Percentiles rank a stretch among this genome's conserved stretches.
Evolutionary conservation across 2,888 invertebrate species (phyloP).

Genomic region (Philereme transversata): DNA sequence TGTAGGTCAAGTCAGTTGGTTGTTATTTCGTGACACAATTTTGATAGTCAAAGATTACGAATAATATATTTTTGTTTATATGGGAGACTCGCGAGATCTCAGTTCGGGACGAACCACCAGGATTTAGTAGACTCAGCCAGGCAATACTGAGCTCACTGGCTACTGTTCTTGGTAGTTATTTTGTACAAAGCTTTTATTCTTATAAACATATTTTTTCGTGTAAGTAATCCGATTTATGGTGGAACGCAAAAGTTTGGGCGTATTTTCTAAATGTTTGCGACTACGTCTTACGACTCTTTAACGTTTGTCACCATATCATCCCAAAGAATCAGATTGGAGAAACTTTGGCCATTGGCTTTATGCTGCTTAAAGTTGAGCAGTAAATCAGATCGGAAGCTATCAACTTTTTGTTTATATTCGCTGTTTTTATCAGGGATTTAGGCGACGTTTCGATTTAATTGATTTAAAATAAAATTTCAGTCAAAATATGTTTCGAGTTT

Average conservation of each 20-base stretch:
- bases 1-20: no score
- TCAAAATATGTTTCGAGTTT: no score
- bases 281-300: conserved; percentile 21
- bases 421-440: conserved; percentile 5
- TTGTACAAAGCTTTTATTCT: conserved; percentile 2
- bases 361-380: conserved; percentile 61
- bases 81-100: no score
- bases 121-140: no score
- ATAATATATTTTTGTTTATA: no score
- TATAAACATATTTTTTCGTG: conserved; percentile 9
- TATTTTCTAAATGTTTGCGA: conserved; percentile 25
- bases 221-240: conserved; percentile 34
- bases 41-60: no score
- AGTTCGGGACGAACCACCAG: no score
- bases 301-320: conserved; percentile 30
- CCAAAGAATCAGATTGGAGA: conserved; percentile 58
- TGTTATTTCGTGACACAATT: no score
- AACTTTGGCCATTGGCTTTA: conserved; percentile 67
- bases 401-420: conserved; percentile 41
- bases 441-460: neutral
- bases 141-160: no score
- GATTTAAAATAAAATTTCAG: no score
- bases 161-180: conserved; percentile 7
- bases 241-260: conserved; percentile 17
- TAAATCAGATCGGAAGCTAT: conserved; percentile 53